Percentiles rank a stretch among this genome's conserved stretches.
phyloP scores from a whole-genome alignment of 2,888 invertebrate species.

The Eledona agricola region DNA sequence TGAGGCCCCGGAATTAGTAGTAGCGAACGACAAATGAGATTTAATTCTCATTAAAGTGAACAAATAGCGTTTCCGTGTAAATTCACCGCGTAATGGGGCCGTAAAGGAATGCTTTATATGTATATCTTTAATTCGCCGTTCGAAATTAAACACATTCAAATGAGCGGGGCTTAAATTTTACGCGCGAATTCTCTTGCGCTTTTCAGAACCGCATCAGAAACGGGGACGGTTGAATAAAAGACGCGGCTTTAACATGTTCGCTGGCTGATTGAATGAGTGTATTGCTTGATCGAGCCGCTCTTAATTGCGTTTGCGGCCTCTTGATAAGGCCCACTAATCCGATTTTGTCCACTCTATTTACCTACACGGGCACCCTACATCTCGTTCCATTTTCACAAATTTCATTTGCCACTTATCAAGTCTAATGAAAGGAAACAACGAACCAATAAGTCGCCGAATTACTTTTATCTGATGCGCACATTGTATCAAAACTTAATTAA shows the following conservation, averaged over 20 bases:
- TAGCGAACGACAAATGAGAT: constrained; percentile 42
- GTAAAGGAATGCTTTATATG: constrained; percentile 41
- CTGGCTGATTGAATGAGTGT: constrained; percentile 30
- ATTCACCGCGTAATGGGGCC: constrained; percentile 44
- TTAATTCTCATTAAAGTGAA: constrained; percentile 46
- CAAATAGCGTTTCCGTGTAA: constrained; percentile 47
- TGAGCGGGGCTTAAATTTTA: constrained; percentile 42
- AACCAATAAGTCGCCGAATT: too few relatives aligned
- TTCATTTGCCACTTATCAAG: too few relatives aligned
- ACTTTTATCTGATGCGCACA: too few relatives aligned
- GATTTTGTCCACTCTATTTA: constrained; percentile 23
- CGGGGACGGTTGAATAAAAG: constrained; percentile 20
- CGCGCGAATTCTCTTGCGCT: constrained; percentile 40
- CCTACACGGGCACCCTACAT: constrained; percentile 8
- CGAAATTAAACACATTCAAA: constrained; percentile 44
- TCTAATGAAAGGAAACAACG: too few relatives aligned
- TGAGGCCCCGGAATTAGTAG: constrained; percentile 27
- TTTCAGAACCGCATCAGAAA: constrained; percentile 2
- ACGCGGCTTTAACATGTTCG: constrained; percentile 13
- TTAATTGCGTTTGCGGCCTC: constrained; percentile 28
- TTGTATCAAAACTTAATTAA: too few relatives aligned
- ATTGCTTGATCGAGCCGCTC: constrained; percentile 27
- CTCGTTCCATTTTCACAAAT: constrained; percentile 12
- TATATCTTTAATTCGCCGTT: constrained; percentile 45
- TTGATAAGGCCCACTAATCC: constrained; percentile 26